Conservation (phyloP, 2,113 vertebrate genomes). For the Fulmarus glacialis region DNA sequence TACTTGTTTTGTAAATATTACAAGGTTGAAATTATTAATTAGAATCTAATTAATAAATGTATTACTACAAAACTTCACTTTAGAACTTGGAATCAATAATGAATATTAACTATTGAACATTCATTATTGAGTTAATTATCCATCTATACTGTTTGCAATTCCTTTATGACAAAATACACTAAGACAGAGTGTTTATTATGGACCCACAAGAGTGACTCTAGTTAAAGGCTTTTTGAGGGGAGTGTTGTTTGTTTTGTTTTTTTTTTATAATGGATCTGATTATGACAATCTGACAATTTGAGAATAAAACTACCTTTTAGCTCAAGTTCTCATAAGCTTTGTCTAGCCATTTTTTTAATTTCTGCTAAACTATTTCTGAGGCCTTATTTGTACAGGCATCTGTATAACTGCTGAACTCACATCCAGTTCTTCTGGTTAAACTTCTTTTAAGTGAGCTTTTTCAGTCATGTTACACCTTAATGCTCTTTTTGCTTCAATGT, state of each 20-base stretch:
- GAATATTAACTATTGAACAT: conserved; percentile 28
- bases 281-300: background rate
- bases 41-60: conserved; percentile 62
- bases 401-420: background rate
- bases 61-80: conserved; percentile 45
- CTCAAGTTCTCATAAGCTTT: background rate
- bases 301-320: background rate
- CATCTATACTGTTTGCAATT: background rate
- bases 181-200: background rate
- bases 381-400: background rate
- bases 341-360: background rate
- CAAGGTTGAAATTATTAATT: conserved; percentile 61
- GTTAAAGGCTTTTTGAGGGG: background rate
- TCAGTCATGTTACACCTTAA: background rate
- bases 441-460: background rate
- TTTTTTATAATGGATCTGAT: background rate
- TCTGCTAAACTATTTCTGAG: background rate
- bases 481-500: background rate
- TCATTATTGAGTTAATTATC: conserved; percentile 14
- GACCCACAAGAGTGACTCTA: background rate
- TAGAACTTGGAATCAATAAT: conserved; percentile 49
- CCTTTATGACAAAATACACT: conserved; percentile 1
- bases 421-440: background rate
- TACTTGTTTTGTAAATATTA: conserved; percentile 61
- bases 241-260: background rate